These are phyloP conservation scores for Podotricha telesiphe DNA, from an alignment of 2,888 invertebrate species.

Conservation along the genomic window DNA sequence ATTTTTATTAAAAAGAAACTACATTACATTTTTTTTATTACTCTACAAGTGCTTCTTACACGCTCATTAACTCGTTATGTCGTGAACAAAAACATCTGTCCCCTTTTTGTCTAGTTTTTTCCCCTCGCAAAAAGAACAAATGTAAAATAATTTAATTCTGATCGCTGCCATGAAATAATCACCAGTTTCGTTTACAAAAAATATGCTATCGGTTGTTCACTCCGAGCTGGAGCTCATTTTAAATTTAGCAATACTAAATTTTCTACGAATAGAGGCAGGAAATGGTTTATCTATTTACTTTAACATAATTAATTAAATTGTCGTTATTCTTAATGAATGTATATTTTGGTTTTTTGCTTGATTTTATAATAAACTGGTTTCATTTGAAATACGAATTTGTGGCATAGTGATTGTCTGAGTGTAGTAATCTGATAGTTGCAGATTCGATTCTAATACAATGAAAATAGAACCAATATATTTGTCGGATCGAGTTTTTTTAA, in stretches of 20 bases:
- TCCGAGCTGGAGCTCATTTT: conserved; percentile 2
- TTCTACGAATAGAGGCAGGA: conserved; percentile 17
- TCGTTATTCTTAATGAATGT: conserved; percentile 11
- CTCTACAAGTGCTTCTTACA: conserved; percentile 22
- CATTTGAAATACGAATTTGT: background rate
- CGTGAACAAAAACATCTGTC: conserved; percentile 33
- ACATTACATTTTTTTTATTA: background rate
- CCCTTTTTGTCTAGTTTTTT: conserved; percentile 32
- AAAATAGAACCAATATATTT: too few species aligned
- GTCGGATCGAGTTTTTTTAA: background rate
- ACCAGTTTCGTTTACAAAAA: conserved; percentile 33
- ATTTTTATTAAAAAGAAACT: conserved; percentile 2
- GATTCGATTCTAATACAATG: background rate
- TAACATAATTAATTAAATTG: conserved; percentile 17
- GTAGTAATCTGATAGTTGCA: background rate
- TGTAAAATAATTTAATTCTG: conserved; percentile 36
- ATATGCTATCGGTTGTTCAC: conserved; percentile 30
- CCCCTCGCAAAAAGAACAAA: conserved; percentile 29
- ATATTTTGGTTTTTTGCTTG: conserved; percentile 3
- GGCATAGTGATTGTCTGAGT: background rate
- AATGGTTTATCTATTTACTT: conserved; percentile 26
- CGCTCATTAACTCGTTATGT: conserved; percentile 35
- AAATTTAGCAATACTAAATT: conserved; percentile 7
- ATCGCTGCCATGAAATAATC: conserved; percentile 39
- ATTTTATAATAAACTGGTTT: conserved; percentile 7